Evolutionary conservation across 1,140 invertebrate genomes (phyloP).

Genomic region (Penaeus indicus): DNA sequence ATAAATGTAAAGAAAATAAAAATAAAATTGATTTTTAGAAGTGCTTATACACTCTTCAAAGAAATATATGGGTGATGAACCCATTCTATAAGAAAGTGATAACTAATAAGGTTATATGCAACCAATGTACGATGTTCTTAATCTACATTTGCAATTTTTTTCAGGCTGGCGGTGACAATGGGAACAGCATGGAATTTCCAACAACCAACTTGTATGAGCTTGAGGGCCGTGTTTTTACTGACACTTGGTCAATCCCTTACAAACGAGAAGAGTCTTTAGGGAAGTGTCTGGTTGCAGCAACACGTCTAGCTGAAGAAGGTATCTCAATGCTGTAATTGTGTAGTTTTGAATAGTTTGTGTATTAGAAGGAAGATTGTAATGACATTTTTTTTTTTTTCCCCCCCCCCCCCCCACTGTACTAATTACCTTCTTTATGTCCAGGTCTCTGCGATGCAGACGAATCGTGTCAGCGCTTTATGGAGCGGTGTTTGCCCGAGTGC

Average conservation of each 20-base stretch:
- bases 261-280: slow-evolving; percentile 74
- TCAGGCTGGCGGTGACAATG: slow-evolving; percentile 47
- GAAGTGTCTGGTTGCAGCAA: slow-evolving; percentile 72
- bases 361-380: neutral
- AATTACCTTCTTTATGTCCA: neutral
- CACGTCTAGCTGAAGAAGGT: slow-evolving; percentile 72
- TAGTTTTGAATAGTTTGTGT: neutral
- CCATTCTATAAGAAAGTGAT: too few relatives aligned
- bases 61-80: too few relatives aligned
- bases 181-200: slow-evolving; percentile 71
- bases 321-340: neutral
- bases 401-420: neutral
- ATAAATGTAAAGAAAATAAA: too few relatives aligned
- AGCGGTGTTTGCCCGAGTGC: slow-evolving; percentile 73
- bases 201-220: slow-evolving; percentile 74
- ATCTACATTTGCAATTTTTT: neutral
- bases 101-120: too few relatives aligned
- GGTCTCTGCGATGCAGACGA: slow-evolving; percentile 72
- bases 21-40: too few relatives aligned
- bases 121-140: neutral
- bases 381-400: neutral
- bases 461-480: slow-evolving; percentile 72
- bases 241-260: slow-evolving; percentile 75
- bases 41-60: too few relatives aligned
- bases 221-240: slow-evolving; percentile 74